phyloP scores from a whole-genome alignment of 2,888 invertebrate genomes.

The Drosophila rellima region DNA sequence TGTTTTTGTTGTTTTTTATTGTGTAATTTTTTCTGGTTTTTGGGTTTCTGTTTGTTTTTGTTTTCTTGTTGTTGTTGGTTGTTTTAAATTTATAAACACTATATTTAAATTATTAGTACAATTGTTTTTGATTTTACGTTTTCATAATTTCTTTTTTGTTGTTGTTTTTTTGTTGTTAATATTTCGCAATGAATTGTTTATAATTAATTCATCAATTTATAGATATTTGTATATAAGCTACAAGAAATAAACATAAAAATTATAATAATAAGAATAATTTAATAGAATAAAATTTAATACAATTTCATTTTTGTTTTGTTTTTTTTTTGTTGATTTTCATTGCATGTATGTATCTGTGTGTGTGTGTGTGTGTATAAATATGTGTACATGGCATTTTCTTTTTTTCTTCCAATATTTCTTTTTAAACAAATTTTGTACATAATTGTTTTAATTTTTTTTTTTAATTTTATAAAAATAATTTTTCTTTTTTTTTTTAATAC shows the following conservation, averaged over 20 bases:
- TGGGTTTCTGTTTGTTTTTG: conserved; percentile 31
- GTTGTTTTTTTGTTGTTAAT: conserved; percentile 39
- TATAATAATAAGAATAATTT: conserved; percentile 79
- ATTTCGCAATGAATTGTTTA: conserved; percentile 56
- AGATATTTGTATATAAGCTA: conserved; percentile 55
- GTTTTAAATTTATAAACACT: conserved; percentile 59
- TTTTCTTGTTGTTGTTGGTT: conserved; percentile 34
- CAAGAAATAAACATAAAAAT: conserved; percentile 68
- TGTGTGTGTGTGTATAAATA: conserved; percentile 60
- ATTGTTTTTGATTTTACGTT: conserved; percentile 31
- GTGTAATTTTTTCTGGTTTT: conserved; percentile 42
- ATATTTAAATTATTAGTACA: conserved; percentile 73
- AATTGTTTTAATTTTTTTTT: conserved; percentile 30
- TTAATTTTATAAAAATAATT: conserved; percentile 31
- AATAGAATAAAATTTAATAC: conserved; percentile 76
- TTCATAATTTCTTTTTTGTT: conserved; percentile 25
- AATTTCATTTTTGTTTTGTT: conserved; percentile 66
- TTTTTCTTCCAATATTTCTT: conserved; percentile 27
- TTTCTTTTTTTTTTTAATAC: conserved; percentile 29
- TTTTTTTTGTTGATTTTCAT: conserved; percentile 41
- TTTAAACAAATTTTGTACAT: conserved; percentile 68
- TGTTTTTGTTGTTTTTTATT: conserved; percentile 48
- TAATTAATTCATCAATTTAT: conserved; percentile 62
- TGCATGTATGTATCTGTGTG: conserved; percentile 35
- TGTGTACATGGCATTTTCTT: conserved; percentile 69